Conservation (phyloP, 2,797 vertebrate species). For the Lycodopsis pacificus region DNA sequence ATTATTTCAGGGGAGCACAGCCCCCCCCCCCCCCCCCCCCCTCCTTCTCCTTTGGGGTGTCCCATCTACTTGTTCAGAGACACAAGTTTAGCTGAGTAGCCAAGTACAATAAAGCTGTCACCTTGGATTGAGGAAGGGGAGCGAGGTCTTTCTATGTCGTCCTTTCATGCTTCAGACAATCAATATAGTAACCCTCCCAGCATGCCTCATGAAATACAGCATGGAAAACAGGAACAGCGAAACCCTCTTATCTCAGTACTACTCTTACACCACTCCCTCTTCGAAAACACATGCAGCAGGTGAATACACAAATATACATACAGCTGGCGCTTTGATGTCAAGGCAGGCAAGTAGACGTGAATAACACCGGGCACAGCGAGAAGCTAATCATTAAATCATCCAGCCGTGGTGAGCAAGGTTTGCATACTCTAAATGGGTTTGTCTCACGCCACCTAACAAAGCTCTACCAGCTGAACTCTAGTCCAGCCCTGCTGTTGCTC, state of each 20-base stretch:
- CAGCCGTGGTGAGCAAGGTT: constrained; percentile 28
- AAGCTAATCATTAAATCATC: constrained; percentile 40
- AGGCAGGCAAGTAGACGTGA: constrained; percentile 45
- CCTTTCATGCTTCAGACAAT: constrained; percentile 61
- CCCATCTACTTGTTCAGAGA: constrained; percentile 54
- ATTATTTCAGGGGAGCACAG: constrained; percentile 37
- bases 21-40: not conserved
- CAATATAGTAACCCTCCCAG: constrained; percentile 56
- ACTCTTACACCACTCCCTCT: constrained; percentile 67
- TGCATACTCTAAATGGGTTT: constrained; percentile 50
- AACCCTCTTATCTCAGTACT: constrained; percentile 55
- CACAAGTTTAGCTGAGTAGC: constrained; percentile 65
- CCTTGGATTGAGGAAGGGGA: constrained; percentile 64
- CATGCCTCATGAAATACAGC: constrained; percentile 41
- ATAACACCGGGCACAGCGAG: constrained; percentile 50
- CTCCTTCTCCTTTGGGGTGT: constrained; percentile 39
- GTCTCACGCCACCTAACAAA: constrained; percentile 22
- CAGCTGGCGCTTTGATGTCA: constrained; percentile 69
- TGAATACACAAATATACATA: constrained; percentile 73
- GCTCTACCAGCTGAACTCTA: constrained; percentile 17
- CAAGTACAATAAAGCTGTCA: constrained; percentile 79
- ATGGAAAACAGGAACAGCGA: constrained; percentile 68
- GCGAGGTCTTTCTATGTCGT: constrained; percentile 45
- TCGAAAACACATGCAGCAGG: constrained; percentile 75
- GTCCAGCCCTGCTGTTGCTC: not conserved